A percentile compares a stretch with the other conserved stretches of the same genome.
Conservation (phyloP, 1,140 invertebrate species). For the Brachionus koreanus region DNA sequence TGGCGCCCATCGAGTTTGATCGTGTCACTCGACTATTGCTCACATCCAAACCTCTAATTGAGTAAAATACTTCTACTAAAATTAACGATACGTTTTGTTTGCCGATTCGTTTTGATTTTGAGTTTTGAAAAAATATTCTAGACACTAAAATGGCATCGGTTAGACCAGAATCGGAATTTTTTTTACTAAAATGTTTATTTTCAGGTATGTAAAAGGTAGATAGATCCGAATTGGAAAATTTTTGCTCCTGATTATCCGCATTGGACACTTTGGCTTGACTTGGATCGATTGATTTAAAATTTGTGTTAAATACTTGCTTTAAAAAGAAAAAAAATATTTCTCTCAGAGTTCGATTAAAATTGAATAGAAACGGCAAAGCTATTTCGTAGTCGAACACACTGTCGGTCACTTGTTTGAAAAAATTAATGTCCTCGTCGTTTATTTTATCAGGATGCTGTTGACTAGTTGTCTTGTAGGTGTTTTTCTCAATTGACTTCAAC, state of each 20-base stretch:
- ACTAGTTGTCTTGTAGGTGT: slow-evolving; percentile 38
- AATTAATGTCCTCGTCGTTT: slow-evolving; percentile 24
- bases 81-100: slow-evolving; percentile 15
- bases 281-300: slow-evolving; percentile 32
- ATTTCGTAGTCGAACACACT: slow-evolving; percentile 6
- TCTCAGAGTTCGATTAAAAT: slow-evolving; percentile 38
- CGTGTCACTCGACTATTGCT: neutral
- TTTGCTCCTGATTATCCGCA: neutral
- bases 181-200: neutral
- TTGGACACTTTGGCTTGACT: neutral
- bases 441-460: slow-evolving; percentile 30
- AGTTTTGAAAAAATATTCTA: slow-evolving; percentile 41
- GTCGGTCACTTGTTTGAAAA: slow-evolving; percentile 34
- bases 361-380: slow-evolving; percentile 36
- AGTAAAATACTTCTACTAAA: slow-evolving; percentile 30
- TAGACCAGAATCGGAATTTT: neutral
- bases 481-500: slow-evolving; percentile 25
- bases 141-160: neutral
- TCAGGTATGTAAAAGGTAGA: neutral
- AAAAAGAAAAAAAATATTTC: slow-evolving; percentile 22
- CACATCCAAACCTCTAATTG: neutral
- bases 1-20: slow-evolving; percentile 21
- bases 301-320: neutral
- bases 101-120: slow-evolving; percentile 18
- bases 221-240: neutral